Percentiles rank a stretch among this genome's conserved stretches.
Conservation (phyloP, 2,797 vertebrate genomes). For the Cercopithecus diana region DNA sequence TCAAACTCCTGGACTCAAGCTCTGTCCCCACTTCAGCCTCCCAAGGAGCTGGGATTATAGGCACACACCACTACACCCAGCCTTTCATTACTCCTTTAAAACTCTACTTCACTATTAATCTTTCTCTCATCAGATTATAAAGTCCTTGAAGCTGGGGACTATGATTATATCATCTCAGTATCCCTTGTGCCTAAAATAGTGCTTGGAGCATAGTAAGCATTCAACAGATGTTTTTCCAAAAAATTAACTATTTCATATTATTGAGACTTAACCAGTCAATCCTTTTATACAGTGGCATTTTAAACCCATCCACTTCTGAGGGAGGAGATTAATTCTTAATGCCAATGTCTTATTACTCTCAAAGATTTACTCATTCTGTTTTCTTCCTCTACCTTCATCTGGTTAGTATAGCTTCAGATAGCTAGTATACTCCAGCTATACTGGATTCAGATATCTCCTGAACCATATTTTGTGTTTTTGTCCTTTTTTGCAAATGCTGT, state of each 20-base stretch:
- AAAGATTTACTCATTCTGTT: neutral
- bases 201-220: neutral
- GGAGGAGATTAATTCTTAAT: neutral
- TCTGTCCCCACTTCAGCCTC: neutral
- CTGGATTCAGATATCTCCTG: neutral
- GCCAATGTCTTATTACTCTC: neutral
- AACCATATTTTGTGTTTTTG: neutral
- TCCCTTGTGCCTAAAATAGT: neutral
- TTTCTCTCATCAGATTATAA: neutral
- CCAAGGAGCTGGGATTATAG: neutral
- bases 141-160: neutral
- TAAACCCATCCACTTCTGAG: neutral
- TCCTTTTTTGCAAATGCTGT: neutral
- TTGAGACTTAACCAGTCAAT: neutral
- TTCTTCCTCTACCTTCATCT: neutral
- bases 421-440: neutral
- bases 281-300: neutral
- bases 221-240: constrained; percentile 42
- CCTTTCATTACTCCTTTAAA: neutral
- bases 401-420: neutral
- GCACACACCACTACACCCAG: neutral
- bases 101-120: neutral
- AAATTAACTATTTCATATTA: neutral
- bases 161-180: neutral
- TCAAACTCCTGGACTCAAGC: neutral